Base-by-base conservation (phyloP, 2,888 invertebrate genomes). In the Ennomos quercinarius region DNA sequence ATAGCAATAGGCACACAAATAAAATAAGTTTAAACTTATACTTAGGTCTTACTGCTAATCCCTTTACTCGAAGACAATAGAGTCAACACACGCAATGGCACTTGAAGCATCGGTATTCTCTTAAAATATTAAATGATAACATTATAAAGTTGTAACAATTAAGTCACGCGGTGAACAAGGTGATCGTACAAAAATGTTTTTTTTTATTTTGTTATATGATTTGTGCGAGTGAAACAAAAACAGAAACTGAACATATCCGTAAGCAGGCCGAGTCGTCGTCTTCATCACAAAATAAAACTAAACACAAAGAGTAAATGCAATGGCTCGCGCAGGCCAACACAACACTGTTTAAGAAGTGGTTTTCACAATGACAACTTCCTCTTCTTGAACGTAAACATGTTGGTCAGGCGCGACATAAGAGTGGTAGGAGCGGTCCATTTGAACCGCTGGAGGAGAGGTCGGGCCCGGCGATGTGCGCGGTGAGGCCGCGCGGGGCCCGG, bases 361-460 rank as follows among this genome's bases (percentile, higher is more conserved):
- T 79, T 89, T 89, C 64, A 90, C 77, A 58, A 89, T 81, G 68
- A 87, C 80, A 56, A 89, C 85, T 80, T 89, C 87, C 77, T 91
- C 89, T 70, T 87, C 88, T 77, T 90, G 85, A 73, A 89, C 82
- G 76, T 80, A 86, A 67, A 88, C 66, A 64, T 85, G 83, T 75
- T 84, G 87, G 68, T 90, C 87, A 54, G 89, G 88, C 67, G 84
- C 81, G 62, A 83, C 80, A 66, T 83, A 84, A 35, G 87, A 79
- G 66, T 82, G 77, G 72, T 78, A 83, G 60, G 86, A 83, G 71
- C 85, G 87, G 73, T 90, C 89, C 76, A 89, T 77, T 65, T 86
- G 86, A 64, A 85, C 78, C 72, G 86, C 77, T 50, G 83, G 77
- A 60, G 84, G 83, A 48, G 85, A 81, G 57, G 81, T 67, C 72